A percentile compares a stretch with the other conserved stretches of the same genome.
Conservation (phyloP, 2,113 vertebrate species). For the Struthidea cinerea region DNA sequence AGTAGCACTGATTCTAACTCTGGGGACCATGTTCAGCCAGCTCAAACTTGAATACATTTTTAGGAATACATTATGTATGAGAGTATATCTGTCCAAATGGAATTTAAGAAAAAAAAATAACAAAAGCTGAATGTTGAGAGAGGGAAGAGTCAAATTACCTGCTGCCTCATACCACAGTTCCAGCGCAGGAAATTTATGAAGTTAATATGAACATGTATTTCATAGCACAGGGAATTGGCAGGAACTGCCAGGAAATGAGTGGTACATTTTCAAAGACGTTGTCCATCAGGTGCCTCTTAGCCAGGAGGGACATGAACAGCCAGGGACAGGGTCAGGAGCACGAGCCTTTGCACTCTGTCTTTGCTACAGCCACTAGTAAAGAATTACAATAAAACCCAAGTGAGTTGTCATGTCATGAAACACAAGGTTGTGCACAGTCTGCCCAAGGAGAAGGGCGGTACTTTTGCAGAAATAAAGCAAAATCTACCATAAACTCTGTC, state of each 20-base stretch:
- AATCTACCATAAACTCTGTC: not conserved
- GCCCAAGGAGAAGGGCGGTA: not conserved
- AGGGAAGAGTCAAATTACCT: not conserved
- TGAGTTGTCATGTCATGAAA: not conserved
- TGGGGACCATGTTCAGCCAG: not conserved
- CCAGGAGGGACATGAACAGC: not conserved
- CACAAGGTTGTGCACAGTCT: not conserved
- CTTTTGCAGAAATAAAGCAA: not conserved
- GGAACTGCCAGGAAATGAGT: not conserved
- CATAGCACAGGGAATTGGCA: not conserved
- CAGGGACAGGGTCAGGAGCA: not conserved
- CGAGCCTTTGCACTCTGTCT: accelerated
- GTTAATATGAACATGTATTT: not conserved
- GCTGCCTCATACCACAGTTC: not conserved
- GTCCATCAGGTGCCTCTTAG: not conserved
- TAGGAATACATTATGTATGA: not conserved
- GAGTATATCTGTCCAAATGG: not conserved
- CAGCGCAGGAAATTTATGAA: not conserved
- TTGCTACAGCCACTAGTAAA: not conserved
- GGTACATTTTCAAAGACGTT: not conserved
- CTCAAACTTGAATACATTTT: not conserved
- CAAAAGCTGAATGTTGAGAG: not conserved
- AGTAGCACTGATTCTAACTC: not conserved
- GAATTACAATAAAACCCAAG: not conserved
- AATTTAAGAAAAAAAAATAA: not conserved